Percentiles rank a stretch among this genome's conserved stretches.
These are phyloP conservation scores for Sussaba pulchella DNA, from an alignment of 2,888 invertebrate genomes.

Conservation along the genomic window DNA sequence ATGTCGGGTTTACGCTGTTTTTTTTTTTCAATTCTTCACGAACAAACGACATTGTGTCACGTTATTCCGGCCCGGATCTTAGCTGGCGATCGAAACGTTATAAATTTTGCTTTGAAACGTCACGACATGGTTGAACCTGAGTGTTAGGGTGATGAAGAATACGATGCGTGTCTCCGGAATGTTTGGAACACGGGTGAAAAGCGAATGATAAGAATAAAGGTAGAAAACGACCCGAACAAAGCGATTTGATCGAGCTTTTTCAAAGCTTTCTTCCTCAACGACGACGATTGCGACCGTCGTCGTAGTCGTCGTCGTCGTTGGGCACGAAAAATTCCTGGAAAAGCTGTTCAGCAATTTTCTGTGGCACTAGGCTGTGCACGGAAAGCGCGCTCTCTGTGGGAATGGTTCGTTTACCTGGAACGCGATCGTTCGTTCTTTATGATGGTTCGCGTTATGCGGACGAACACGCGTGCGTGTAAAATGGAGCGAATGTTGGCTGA, in stretches of 20 bases:
- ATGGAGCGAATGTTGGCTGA: conserved; percentile 40
- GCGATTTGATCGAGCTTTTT: neutral
- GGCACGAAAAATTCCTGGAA: conserved; percentile 40
- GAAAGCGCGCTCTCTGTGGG: conserved; percentile 20
- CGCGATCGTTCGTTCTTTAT: conserved; percentile 36
- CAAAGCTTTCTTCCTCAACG: neutral
- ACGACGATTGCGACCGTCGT: neutral
- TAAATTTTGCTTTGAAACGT: neutral
- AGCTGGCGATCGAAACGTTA: neutral
- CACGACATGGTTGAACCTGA: neutral
- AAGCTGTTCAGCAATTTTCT: conserved; percentile 64
- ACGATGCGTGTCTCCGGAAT: neutral
- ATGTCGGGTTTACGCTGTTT: no score
- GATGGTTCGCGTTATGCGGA: neutral
- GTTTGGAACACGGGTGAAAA: neutral
- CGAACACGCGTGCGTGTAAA: neutral
- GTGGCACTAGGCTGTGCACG: neutral
- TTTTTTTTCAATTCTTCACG: neutral
- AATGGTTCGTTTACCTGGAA: conserved; percentile 50
- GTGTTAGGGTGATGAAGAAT: neutral
- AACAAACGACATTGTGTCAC: neutral
- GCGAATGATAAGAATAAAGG: conserved; percentile 1
- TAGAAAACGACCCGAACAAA: neutral
- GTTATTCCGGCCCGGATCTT: neutral
- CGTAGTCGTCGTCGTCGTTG: neutral